Percentiles rank a stretch among this genome's conserved stretches.
phyloP scores from a whole-genome alignment of 2,797 vertebrate species.

The Podargus strigoides region DNA sequence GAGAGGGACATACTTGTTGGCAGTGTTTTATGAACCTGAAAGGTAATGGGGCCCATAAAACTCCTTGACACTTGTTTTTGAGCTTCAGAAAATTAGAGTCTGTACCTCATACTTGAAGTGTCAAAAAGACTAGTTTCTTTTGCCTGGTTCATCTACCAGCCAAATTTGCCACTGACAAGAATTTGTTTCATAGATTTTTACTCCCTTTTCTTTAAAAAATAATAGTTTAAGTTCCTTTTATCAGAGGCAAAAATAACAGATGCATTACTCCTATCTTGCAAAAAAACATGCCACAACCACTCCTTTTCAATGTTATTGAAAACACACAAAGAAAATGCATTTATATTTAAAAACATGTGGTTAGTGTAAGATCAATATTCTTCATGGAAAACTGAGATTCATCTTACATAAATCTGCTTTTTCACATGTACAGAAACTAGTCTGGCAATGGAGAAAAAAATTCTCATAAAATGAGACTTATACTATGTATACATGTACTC shows the following conservation, averaged over 20 bases:
- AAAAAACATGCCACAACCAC: not conserved
- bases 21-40: constrained; percentile 19
- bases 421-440: not conserved
- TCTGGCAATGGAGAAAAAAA: not conserved
- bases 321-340: not conserved
- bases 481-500: accelerated
- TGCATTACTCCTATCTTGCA: not conserved
- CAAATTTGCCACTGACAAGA: not conserved
- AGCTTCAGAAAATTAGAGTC: not conserved
- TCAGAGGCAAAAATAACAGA: not conserved
- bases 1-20: not conserved
- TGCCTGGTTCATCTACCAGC: not conserved
- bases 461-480: not conserved
- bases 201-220: not conserved
- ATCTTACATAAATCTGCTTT: not conserved
- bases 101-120: not conserved
- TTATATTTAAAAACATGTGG: not conserved
- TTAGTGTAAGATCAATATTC: not conserved
- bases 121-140: not conserved
- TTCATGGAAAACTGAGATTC: not conserved
- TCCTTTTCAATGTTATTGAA: not conserved
- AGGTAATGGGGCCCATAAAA: constrained; percentile 30
- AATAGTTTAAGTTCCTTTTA: not conserved
- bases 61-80: not conserved
- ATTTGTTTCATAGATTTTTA: not conserved